Evolutionary conservation across 1,140 invertebrate species (phyloP).

Genomic region (Drosophila sturtevanti): DNA sequence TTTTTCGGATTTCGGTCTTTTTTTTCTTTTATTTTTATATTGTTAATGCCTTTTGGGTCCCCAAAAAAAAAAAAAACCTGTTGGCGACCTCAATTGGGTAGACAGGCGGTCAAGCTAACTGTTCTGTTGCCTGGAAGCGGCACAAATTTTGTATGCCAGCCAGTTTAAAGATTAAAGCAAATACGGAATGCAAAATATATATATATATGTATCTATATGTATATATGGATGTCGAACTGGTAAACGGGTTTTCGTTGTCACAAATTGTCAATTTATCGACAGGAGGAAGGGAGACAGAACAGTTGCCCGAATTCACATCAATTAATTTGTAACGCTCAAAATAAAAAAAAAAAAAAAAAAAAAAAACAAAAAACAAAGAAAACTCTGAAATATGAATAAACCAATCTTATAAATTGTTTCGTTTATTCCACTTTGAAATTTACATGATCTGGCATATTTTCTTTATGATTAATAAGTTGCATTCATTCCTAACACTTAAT

Average conservation of each 20-base stretch:
- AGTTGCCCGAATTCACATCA: constrained; percentile 22
- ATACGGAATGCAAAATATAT: constrained; percentile 65
- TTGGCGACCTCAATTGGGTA: constrained; percentile 59
- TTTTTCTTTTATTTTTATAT: not conserved
- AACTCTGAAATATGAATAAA: too few species aligned
- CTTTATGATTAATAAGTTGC: too few species aligned
- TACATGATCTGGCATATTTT: too few species aligned
- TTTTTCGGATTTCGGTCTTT: constrained; percentile 20
- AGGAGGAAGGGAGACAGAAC: constrained; percentile 21
- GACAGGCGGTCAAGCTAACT: constrained; percentile 65
- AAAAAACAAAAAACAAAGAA: not conserved
- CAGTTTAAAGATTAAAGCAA: constrained; percentile 57
- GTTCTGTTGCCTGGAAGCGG: constrained; percentile 60
- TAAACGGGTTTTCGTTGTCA: constrained; percentile 50
- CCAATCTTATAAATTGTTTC: too few species aligned
- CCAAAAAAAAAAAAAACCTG: constrained; percentile 62
- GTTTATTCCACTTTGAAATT: too few species aligned
- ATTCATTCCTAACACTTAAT: too few species aligned
- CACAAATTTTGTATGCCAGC: constrained; percentile 53
- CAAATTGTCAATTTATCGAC: not conserved
- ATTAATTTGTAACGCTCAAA: constrained; percentile 59
- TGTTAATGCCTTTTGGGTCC: not conserved
- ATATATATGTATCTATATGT: too few species aligned
- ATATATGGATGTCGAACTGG: too few species aligned
- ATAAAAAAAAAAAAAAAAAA: not conserved